phyloP scores from a whole-genome alignment of 2,113 vertebrate genomes.

The Nothobranchius kuhntae region DNA sequence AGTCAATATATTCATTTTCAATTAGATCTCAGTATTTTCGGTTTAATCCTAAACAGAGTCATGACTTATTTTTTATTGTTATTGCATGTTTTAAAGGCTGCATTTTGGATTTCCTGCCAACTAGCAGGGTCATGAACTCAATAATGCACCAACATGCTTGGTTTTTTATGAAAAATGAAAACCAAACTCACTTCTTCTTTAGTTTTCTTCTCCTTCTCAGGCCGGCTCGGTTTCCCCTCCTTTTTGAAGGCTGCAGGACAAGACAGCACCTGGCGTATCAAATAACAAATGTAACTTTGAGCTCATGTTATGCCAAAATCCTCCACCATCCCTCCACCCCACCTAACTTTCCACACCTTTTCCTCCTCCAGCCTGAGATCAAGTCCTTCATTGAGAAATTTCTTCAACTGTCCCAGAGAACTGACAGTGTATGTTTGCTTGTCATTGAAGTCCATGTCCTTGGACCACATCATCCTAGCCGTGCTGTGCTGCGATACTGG shows the following conservation, averaged over 20 bases:
- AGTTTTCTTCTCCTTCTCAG: conserved; percentile 40
- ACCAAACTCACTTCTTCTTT: conserved; percentile 45
- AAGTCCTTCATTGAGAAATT: conserved; percentile 79
- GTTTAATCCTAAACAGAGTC: no score
- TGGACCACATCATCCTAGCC: conserved; percentile 71
- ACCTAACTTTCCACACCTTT: conserved; percentile 76
- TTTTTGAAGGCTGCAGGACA: conserved; percentile 43
- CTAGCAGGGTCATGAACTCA: neutral
- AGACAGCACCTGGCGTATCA: conserved; percentile 38
- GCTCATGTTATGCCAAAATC: neutral
- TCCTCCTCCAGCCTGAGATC: conserved; percentile 80
- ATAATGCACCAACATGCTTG: neutral
- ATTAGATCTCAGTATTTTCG: no score
- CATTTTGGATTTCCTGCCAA: conserved; percentile 1
- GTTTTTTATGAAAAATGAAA: neutral
- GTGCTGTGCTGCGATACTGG: conserved; percentile 75
- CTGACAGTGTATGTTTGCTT: conserved; percentile 56
- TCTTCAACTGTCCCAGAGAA: conserved; percentile 80
- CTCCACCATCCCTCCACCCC: neutral
- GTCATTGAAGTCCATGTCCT: conserved; percentile 75
- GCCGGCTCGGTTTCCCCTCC: conserved; percentile 14
- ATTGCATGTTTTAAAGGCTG: no score
- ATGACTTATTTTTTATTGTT: no score
- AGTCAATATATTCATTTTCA: no score
- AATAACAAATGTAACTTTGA: conserved; percentile 1